Evolutionary conservation across 2,888 invertebrate genomes (phyloP), one percentile per base, ranked within the genome.

Genomic region (Drosophila lutescens): DNA sequence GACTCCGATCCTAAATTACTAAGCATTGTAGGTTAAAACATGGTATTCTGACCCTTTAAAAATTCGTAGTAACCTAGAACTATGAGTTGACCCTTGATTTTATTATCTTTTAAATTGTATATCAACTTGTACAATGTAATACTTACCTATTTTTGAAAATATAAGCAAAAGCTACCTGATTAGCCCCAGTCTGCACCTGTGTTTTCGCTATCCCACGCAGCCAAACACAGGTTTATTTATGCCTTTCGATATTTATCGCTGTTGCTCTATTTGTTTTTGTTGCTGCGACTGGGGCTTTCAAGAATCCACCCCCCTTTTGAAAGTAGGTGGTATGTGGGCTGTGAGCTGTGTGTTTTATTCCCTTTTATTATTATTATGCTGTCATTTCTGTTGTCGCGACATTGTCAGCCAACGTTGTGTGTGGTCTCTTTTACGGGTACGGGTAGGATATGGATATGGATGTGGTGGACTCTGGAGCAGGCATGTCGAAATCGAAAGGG

Each of bases 351-450:
- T 55, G 58, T 58, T 73, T 74, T 75, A 56, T 70, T 76, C 74
- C 47, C 68, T 71, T 77, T 73, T 88, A 85, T 84, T 84, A 86
- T 88, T 85, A 85, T 85, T 86, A 86, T 86, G 84, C 84, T 88
- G 84, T 83, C 88, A 83, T 88, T 83, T 73, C 79, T 76, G 80
- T 73, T 85, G 84, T 85, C 80, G 88, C 84, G 88, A 88, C 84
- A 82, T 78, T 86, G 78, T 84, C 88, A 84, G 84, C 65, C 68
- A 59, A 74, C 63, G 82, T 76, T 82, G 74, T 71, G 74, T 66
- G 65, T 59, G 73, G 57, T 62, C 61, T 38, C 60, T 38, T 32
- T 12, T 30, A 38, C 13, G 30, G 26, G 23, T 46, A 60, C 54
- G 30, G 23, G 53, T 54, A 43, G 49, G 13, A 17, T 73, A 38